These are phyloP conservation scores for Arizona elegans DNA, from an alignment of 2,113 vertebrate genomes.

Conservation along the genomic window DNA sequence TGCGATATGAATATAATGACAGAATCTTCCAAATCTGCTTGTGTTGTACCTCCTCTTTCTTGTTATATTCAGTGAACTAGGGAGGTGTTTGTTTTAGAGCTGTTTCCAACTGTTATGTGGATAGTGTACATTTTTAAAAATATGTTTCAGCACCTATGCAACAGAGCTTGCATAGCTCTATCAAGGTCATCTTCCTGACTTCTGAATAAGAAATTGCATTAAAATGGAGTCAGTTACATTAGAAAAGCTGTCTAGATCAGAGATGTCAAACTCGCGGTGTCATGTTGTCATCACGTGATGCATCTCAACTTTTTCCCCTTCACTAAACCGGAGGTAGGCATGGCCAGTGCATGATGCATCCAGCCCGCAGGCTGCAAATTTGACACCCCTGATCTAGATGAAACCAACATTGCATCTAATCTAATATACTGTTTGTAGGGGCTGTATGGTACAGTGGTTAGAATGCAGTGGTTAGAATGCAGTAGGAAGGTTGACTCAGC, in stretches of 20 bases:
- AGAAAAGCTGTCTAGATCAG: neutral
- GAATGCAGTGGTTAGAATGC: neutral
- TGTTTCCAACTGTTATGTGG: neutral
- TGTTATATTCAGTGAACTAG: neutral
- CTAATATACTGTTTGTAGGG: neutral
- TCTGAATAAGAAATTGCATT: neutral
- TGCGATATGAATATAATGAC: neutral
- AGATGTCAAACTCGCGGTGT: too few species aligned
- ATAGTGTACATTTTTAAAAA: neutral
- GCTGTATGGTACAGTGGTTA: neutral
- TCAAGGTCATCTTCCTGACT: neutral
- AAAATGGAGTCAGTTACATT: neutral
- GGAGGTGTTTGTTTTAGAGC: neutral
- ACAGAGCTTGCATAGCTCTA: neutral
- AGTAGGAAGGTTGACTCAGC: neutral
- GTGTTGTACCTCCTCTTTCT: neutral
- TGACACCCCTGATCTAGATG: neutral
- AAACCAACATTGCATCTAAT: neutral
- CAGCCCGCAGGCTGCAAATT: accelerated
- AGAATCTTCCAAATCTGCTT: neutral
- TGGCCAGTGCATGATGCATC: too few species aligned
- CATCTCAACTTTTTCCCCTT: too few species aligned
- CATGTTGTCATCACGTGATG: too few species aligned
- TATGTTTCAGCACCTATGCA: neutral
- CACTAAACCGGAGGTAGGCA: too few species aligned